Evolutionary conservation across 1,140 invertebrate genomes (phyloP).

Genomic region (Bombyx mori): DNA sequence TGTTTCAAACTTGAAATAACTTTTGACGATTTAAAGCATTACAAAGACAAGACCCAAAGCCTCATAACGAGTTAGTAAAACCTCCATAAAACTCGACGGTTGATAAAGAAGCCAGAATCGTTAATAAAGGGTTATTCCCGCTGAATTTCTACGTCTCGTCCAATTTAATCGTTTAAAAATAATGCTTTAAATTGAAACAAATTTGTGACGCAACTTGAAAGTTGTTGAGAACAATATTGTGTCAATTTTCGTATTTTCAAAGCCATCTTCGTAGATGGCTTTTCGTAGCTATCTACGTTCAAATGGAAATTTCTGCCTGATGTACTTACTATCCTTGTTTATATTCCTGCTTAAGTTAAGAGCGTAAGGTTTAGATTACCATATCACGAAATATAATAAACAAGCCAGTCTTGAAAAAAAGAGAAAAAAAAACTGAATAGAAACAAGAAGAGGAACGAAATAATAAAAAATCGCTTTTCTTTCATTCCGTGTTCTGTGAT

Average conservation of each 20-base stretch:
- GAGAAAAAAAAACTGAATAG: slow-evolving; percentile 16
- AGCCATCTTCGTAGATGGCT: slow-evolving; percentile 23
- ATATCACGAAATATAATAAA: background rate
- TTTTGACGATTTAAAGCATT: too few relatives aligned
- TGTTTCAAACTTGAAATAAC: too few relatives aligned
- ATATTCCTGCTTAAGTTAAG: slow-evolving; percentile 3
- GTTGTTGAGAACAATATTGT: slow-evolving; percentile 39
- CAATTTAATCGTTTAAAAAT: slow-evolving; percentile 4
- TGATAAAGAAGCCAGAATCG: slow-evolving; percentile 5
- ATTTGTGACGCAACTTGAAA: slow-evolving; percentile 16
- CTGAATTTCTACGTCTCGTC: background rate
- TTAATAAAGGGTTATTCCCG: slow-evolving; percentile 5
- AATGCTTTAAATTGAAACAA: slow-evolving; percentile 15
- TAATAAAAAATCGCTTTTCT: slow-evolving; percentile 18
- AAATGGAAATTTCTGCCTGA: slow-evolving; percentile 26
- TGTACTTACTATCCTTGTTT: background rate
- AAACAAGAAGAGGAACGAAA: slow-evolving; percentile 16
- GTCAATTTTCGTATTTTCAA: slow-evolving; percentile 38
- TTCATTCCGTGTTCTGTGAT: slow-evolving; percentile 10
- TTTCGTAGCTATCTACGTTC: slow-evolving; percentile 17
- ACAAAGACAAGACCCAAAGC: background rate
- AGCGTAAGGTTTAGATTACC: slow-evolving; percentile 12
- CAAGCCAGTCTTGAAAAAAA: background rate
- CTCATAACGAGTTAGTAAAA: slow-evolving; percentile 1
- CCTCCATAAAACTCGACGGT: slow-evolving; percentile 6